Percentiles rank a stretch among this genome's conserved stretches.
phyloP scores from a whole-genome alignment of 1,140 invertebrate species.

The Drosophila kurseongensis region DNA sequence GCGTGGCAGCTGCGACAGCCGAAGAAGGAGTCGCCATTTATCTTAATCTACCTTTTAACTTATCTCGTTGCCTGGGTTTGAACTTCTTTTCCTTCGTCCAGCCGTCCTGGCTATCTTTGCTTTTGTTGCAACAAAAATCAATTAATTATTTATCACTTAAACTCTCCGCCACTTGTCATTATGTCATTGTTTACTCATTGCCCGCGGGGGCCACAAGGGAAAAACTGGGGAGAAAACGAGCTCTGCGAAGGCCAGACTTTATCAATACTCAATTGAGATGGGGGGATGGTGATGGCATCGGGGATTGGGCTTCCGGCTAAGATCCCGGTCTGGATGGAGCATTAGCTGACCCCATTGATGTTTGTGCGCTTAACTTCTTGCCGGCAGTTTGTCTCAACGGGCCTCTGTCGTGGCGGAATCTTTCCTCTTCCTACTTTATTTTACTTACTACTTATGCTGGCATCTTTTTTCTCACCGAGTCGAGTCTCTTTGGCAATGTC shows the following conservation, averaged over 20 bases:
- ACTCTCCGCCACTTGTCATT: slow-evolving; percentile 84
- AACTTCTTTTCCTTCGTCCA: slow-evolving; percentile 58
- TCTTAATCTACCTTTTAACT: slow-evolving; percentile 83
- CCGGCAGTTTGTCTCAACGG: slow-evolving; percentile 75
- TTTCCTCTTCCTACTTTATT: slow-evolving; percentile 64
- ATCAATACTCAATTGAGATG: slow-evolving; percentile 84
- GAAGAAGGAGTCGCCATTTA: slow-evolving; percentile 73
- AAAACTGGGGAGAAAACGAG: slow-evolving; percentile 30
- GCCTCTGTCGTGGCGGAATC: slow-evolving; percentile 48
- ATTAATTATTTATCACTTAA: slow-evolving; percentile 85
- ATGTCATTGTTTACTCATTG: slow-evolving; percentile 84
- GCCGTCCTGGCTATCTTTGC: slow-evolving; percentile 39
- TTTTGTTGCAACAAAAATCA: slow-evolving; percentile 83
- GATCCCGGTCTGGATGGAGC: slow-evolving; percentile 36
- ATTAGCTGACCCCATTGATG: slow-evolving; percentile 81
- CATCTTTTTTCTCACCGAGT: slow-evolving; percentile 26
- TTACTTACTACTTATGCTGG: slow-evolving; percentile 79
- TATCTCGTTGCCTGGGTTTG: slow-evolving; percentile 71
- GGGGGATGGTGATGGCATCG: not conserved
- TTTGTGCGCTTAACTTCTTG: slow-evolving; percentile 75
- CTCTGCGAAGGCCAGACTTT: slow-evolving; percentile 65
- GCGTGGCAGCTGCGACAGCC: slow-evolving; percentile 58
- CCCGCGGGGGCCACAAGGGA: slow-evolving; percentile 41
- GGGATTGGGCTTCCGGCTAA: slow-evolving; percentile 4
- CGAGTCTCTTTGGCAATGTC: slow-evolving; percentile 38